A percentile compares a stretch with the other conserved stretches of the same genome.
phyloP scores from a whole-genome alignment of 2,113 vertebrate species.

The Corydoras maculifer region DNA sequence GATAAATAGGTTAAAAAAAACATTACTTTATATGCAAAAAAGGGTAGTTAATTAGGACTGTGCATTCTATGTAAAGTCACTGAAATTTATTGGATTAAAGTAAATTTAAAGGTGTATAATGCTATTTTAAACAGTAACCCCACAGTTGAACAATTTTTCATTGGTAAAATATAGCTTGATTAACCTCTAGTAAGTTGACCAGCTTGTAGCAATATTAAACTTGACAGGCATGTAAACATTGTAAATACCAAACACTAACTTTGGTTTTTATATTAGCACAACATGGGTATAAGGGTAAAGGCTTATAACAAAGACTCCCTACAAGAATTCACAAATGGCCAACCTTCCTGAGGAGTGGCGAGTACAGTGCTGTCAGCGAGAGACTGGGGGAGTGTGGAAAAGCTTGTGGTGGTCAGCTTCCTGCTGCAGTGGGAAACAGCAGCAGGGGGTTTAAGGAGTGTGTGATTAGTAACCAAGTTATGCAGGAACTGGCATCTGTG shows the following conservation, averaged over 20 bases:
- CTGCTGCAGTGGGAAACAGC: constrained; percentile 34
- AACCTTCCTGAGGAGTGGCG: constrained; percentile 18
- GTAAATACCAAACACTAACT: not conserved
- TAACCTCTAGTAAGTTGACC: too few relatives aligned
- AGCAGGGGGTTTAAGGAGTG: constrained; percentile 41
- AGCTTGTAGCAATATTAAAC: not conserved
- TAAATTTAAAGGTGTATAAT: too few relatives aligned
- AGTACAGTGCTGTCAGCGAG: constrained; percentile 24
- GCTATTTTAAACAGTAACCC: too few relatives aligned
- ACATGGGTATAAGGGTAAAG: not conserved
- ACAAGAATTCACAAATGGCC: constrained; percentile 25
- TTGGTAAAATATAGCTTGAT: too few relatives aligned
- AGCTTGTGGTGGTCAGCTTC: constrained; percentile 37
- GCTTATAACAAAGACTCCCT: not conserved
- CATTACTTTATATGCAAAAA: too few relatives aligned
- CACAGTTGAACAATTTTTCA: too few relatives aligned
- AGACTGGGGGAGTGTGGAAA: constrained; percentile 9
- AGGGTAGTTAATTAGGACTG: too few relatives aligned
- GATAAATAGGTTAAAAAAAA: too few relatives aligned
- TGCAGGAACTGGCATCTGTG: constrained; percentile 43
- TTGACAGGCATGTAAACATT: not conserved
- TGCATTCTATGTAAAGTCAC: too few relatives aligned
- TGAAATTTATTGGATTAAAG: too few relatives aligned
- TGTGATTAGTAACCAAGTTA: constrained; percentile 43
- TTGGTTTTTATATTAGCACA: not conserved